Evolutionary conservation across 1,140 invertebrate genomes (phyloP).

Genomic region (Drosophila varians): DNA sequence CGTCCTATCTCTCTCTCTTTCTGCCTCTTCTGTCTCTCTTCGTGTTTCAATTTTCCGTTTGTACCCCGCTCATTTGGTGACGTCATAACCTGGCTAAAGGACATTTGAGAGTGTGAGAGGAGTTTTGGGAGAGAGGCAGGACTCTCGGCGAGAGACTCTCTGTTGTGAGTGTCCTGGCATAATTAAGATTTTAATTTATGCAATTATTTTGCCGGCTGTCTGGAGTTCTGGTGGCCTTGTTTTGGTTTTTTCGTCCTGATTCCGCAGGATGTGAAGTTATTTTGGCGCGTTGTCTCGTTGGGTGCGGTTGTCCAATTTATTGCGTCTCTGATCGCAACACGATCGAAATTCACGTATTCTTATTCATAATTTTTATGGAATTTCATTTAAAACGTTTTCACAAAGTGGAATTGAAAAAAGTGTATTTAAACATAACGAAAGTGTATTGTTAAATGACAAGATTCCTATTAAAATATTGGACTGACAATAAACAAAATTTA

Average conservation of each 20-base stretch:
- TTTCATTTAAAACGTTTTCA: no score
- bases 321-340: not conserved
- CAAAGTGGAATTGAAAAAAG: no score
- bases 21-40: slow-evolving; percentile 12
- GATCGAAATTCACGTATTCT: no score
- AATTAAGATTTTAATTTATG: slow-evolving; percentile 83
- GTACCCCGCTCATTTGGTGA: slow-evolving; percentile 75
- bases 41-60: slow-evolving; percentile 77
- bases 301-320: slow-evolving; percentile 57
- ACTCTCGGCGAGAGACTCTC: not conserved
- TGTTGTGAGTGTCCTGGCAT: slow-evolving; percentile 59
- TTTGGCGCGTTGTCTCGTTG: slow-evolving; percentile 54
- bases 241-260: slow-evolving; percentile 32
- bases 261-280: slow-evolving; percentile 63
- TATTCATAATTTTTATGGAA: no score
- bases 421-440: no score
- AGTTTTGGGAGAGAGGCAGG: not conserved
- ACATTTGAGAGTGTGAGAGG: not conserved
- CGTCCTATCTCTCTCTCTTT: slow-evolving; percentile 6
- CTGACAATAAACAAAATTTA: no score
- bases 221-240: slow-evolving; percentile 53
- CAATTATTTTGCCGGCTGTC: slow-evolving; percentile 80
- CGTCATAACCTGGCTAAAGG: slow-evolving; percentile 54
- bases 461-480: no score
- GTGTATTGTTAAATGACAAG: no score